Evolutionary conservation across 1,140 invertebrate species (phyloP).

Genomic region (Centruroides sculpturatus): DNA sequence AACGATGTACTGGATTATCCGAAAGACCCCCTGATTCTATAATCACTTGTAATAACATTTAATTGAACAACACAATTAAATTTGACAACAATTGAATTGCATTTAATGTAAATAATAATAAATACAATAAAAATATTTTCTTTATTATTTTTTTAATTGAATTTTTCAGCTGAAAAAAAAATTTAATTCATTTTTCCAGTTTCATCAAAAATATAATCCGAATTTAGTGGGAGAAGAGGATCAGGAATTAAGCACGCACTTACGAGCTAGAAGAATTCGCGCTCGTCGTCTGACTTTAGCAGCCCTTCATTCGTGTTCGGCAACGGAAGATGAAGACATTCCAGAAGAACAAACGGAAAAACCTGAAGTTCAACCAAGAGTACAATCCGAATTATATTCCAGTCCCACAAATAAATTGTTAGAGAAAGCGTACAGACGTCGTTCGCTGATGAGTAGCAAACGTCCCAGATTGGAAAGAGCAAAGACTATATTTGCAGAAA

Average conservation of each 20-base stretch:
- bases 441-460: not conserved
- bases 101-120: too few species aligned
- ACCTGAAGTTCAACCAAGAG: not conserved
- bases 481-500: too few species aligned
- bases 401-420: conserved; percentile 6
- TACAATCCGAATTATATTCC: not conserved
- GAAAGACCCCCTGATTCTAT: too few species aligned
- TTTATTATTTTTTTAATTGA: too few species aligned
- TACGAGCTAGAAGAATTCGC: conserved; percentile 22
- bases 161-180: too few species aligned
- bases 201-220: conserved; percentile 29
- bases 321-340: not conserved
- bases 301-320: conserved; percentile 10
- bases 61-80: too few species aligned
- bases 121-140: too few species aligned
- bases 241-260: conserved; percentile 24
- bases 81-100: too few species aligned
- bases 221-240: conserved; percentile 30
- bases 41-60: too few species aligned
- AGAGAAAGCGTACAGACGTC: conserved; percentile 3
- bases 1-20: too few species aligned
- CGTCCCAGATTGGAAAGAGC: too few species aligned
- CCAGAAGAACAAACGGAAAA: not conserved
- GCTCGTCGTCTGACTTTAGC: conserved; percentile 23
- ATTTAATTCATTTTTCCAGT: conserved; percentile 17